Evolutionary conservation across 2,888 invertebrate genomes (phyloP).

Genomic region (Drosophila planitibia): DNA sequence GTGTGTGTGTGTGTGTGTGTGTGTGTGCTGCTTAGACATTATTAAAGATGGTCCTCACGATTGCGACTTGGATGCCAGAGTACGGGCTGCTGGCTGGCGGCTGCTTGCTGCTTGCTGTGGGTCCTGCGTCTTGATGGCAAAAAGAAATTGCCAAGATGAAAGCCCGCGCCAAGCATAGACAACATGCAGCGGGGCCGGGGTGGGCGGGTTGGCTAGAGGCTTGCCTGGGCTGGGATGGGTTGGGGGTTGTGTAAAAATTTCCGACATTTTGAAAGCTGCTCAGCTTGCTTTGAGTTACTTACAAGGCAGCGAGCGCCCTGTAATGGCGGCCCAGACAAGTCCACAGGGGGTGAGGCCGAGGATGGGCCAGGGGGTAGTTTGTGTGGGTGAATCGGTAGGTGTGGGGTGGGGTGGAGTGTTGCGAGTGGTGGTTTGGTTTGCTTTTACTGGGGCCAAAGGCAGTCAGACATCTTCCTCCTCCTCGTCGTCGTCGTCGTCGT

Average conservation of each 20-base stretch:
- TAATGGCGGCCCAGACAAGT: slow-evolving; percentile 59
- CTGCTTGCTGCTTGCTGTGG: slow-evolving; percentile 8
- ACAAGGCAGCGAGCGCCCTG: slow-evolving; percentile 37
- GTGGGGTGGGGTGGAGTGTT: neutral
- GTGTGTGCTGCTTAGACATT: slow-evolving; percentile 68
- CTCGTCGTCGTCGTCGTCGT: slow-evolving; percentile 7
- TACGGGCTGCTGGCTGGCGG: neutral
- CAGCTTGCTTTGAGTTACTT: slow-evolving; percentile 75
- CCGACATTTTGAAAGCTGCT: slow-evolving; percentile 78
- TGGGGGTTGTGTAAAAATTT: slow-evolving; percentile 67
- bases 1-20: neutral
- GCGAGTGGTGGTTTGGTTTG: slow-evolving; percentile 2
- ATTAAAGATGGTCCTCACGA: slow-evolving; percentile 76
- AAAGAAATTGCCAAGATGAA: slow-evolving; percentile 80
- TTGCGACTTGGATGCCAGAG: slow-evolving; percentile 33
- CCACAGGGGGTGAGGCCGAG: slow-evolving; percentile 4
- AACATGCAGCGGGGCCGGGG: slow-evolving; percentile 15
- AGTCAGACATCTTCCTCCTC: slow-evolving; percentile 17
- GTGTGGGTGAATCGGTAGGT: slow-evolving; percentile 2
- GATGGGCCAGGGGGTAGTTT: slow-evolving; percentile 8
- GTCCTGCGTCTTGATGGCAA: slow-evolving; percentile 51
- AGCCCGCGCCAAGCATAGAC: slow-evolving; percentile 62
- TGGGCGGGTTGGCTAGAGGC: slow-evolving; percentile 12
- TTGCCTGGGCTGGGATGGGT: neutral
- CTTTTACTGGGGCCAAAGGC: slow-evolving; percentile 2